These are phyloP conservation scores for Drosophila sechellia DNA, from an alignment of 1,140 invertebrate genomes.

Conservation along the genomic window DNA sequence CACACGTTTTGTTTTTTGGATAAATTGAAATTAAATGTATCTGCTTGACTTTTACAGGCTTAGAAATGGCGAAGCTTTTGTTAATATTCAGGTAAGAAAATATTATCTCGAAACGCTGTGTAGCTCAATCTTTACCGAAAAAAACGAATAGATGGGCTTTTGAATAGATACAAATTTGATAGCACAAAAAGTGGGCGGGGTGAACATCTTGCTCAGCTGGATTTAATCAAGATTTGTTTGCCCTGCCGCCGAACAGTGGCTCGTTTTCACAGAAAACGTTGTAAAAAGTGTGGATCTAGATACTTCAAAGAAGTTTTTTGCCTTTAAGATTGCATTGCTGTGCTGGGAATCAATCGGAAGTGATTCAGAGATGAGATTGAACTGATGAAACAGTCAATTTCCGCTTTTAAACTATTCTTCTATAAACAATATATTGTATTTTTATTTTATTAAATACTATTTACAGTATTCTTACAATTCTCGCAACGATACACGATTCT, in stretches of 20 bases:
- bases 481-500: slow-evolving; percentile 34
- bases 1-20: neutral
- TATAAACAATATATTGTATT: neutral
- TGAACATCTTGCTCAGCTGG: slow-evolving; percentile 23
- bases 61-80: slow-evolving; percentile 17
- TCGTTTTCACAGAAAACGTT: slow-evolving; percentile 30
- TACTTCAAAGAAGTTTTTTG: slow-evolving; percentile 6
- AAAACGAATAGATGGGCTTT: neutral
- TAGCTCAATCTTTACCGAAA: neutral
- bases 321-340: neutral
- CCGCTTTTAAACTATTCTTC: too few relatives aligned
- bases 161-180: neutral
- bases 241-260: slow-evolving; percentile 30
- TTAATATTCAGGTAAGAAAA: slow-evolving; percentile 37
- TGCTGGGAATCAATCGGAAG: neutral
- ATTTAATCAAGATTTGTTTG: slow-evolving; percentile 42
- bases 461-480: slow-evolving; percentile 58
- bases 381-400: neutral
- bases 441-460: neutral
- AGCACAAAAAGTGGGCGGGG: slow-evolving; percentile 17
- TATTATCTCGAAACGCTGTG: neutral
- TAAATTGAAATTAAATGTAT: too few relatives aligned
- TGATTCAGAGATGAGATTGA: neutral
- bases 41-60: slow-evolving; percentile 5
- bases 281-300: slow-evolving; percentile 22